Conservation (phyloP, 2,888 invertebrate genomes). For the Beris chalybata region DNA sequence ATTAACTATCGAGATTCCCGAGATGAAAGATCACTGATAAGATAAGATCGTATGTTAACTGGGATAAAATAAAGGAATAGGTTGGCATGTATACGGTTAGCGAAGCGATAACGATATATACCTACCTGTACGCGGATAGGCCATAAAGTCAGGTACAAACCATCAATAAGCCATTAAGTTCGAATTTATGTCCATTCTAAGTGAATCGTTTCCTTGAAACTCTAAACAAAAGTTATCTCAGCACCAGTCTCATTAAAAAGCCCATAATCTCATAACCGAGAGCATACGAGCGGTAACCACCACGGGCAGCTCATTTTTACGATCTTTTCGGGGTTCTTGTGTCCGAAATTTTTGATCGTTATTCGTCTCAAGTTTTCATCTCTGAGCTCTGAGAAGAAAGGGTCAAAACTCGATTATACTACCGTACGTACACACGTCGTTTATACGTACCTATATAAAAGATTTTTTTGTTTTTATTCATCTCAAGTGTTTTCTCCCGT, state of each 20-base stretch:
- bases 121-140: background rate
- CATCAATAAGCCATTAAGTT: slow-evolving; percentile 23
- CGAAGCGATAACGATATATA: background rate
- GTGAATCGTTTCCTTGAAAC: slow-evolving; percentile 23
- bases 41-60: background rate
- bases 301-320: slow-evolving; percentile 8
- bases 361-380: no score
- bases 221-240: slow-evolving; percentile 21
- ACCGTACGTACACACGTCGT: no score
- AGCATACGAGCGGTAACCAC: background rate
- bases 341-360: no score
- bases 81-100: background rate
- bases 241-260: slow-evolving; percentile 10
- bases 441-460: no score
- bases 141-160: background rate
- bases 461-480: no score
- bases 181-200: slow-evolving; percentile 21
- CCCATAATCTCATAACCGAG: slow-evolving; percentile 7
- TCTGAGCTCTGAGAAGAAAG: no score
- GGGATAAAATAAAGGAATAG: no score
- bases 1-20: background rate
- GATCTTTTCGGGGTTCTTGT: background rate
- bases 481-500: no score
- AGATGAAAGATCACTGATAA: background rate
- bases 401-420: no score